Percentiles rank a stretch among this genome's conserved stretches.
These are phyloP conservation scores for Osmerus eperlanus DNA, from an alignment of 2,113 vertebrate genomes.

Conservation along the genomic window DNA sequence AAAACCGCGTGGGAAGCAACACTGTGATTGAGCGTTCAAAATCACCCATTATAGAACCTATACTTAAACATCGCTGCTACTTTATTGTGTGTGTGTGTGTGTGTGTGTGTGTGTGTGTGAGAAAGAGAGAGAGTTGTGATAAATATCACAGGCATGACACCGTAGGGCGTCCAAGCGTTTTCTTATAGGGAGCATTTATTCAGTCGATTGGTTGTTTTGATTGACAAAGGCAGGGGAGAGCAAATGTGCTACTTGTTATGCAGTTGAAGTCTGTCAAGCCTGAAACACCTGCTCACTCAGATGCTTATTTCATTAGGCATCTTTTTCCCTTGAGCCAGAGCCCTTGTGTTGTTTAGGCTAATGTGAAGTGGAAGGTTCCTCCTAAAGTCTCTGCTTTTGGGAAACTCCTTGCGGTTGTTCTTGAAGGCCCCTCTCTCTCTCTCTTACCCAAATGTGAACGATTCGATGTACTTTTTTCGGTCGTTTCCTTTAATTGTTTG, in stretches of 20 bases:
- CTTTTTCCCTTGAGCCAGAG: slow-evolving; percentile 35
- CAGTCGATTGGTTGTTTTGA: slow-evolving; percentile 59
- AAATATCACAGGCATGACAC: slow-evolving; percentile 42
- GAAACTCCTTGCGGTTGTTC: background rate
- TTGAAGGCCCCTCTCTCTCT: background rate
- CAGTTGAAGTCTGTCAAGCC: slow-evolving; percentile 71
- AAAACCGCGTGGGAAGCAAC: background rate
- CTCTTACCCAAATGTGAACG: no score
- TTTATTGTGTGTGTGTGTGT: background rate
- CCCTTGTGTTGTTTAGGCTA: slow-evolving; percentile 34
- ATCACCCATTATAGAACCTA: background rate
- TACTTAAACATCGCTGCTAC: background rate
- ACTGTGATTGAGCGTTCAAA: slow-evolving; percentile 1
- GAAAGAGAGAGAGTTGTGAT: background rate
- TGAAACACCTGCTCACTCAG: slow-evolving; percentile 68
- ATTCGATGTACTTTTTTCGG: background rate
- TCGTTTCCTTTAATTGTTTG: slow-evolving; percentile 6
- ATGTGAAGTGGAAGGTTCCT: background rate
- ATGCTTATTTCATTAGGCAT: slow-evolving; percentile 66
- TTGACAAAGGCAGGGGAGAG: slow-evolving; percentile 62
- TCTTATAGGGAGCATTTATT: slow-evolving; percentile 49
- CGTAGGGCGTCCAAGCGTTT: slow-evolving; percentile 36
- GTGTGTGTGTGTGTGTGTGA: background rate
- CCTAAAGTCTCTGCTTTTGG: background rate
- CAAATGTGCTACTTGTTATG: slow-evolving; percentile 69